Conservation (phyloP, 53 echinoderm and acorn worm species). For the Holothuria scabra region DNA sequence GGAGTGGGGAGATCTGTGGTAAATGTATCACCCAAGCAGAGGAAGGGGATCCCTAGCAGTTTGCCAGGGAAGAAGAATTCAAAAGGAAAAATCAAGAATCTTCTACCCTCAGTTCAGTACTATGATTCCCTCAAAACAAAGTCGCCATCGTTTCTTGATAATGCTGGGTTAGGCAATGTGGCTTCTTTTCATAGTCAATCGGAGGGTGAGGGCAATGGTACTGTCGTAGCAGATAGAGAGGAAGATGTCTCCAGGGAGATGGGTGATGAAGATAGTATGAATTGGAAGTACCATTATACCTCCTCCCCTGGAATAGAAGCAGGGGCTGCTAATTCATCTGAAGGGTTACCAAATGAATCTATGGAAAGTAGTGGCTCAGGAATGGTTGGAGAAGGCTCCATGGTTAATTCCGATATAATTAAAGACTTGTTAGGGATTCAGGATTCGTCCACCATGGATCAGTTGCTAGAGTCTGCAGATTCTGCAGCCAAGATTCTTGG, state of each 20-base stretch:
- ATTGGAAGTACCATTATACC: slow-evolving; percentile 2
- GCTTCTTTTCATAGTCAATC: too few species aligned
- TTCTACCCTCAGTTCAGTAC: slow-evolving; percentile 13
- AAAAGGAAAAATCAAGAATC: slow-evolving; percentile 2
- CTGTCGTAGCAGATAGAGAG: too few species aligned
- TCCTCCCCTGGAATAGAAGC: not conserved
- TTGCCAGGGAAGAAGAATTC: not conserved
- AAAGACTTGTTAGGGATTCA: slow-evolving; percentile 91
- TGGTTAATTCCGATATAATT: slow-evolving; percentile 83
- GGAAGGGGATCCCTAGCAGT: not conserved
- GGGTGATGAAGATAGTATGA: not conserved
- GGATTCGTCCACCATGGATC: slow-evolving; percentile 91
- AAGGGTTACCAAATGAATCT: not conserved
- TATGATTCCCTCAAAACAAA: too few species aligned
- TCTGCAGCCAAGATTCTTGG: slow-evolving; percentile 94
- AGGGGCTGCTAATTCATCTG: too few species aligned
- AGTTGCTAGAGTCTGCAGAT: slow-evolving; percentile 94
- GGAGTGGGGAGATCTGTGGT: not conserved
- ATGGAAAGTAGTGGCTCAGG: not conserved
- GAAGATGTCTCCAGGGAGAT: too few species aligned
- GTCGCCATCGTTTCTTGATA: too few species aligned
- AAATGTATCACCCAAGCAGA: slow-evolving; percentile 7
- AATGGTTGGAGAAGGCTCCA: not conserved
- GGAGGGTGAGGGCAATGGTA: too few species aligned
- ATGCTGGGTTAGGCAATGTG: too few species aligned